Percentiles rank a stretch among this genome's conserved stretches.
Evolutionary conservation across 2,113 vertebrate species (phyloP).

Genomic region (Mobula birostris): DNA sequence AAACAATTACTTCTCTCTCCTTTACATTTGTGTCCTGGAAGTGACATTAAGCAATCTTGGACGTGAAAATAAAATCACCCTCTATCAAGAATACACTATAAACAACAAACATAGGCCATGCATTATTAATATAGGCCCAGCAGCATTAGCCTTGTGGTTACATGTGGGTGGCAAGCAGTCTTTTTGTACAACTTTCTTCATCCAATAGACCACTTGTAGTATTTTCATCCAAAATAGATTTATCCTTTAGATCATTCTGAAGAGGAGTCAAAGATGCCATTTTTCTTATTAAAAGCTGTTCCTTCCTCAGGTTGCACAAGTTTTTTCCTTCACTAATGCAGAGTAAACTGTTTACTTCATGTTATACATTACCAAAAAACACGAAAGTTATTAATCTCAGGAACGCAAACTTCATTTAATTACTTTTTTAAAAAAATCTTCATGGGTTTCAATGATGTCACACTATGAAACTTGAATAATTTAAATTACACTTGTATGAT

Average conservation of each 20-base stretch:
- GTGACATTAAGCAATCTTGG: too few relatives aligned
- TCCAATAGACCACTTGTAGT: background rate
- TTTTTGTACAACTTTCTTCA: background rate
- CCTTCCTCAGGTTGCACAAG: background rate
- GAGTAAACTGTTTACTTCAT: background rate
- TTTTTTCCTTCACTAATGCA: background rate
- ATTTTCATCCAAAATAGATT: background rate
- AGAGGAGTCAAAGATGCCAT: background rate
- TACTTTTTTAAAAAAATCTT: background rate
- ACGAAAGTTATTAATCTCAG: background rate
- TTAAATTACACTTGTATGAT: background rate
- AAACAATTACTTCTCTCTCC: too few relatives aligned
- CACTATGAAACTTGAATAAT: background rate
- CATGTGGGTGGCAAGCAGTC: background rate
- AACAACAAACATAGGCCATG: background rate
- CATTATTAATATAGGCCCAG: background rate
- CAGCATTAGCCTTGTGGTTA: background rate
- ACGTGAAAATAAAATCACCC: background rate
- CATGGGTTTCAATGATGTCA: background rate
- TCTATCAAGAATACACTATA: background rate
- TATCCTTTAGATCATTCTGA: background rate
- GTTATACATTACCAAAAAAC: too few relatives aligned
- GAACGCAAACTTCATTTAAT: background rate
- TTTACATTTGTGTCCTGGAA: too few relatives aligned
- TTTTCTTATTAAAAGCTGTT: background rate